Conservation (phyloP, 2,888 invertebrate species). For the Teinopalpus imperialis region DNA sequence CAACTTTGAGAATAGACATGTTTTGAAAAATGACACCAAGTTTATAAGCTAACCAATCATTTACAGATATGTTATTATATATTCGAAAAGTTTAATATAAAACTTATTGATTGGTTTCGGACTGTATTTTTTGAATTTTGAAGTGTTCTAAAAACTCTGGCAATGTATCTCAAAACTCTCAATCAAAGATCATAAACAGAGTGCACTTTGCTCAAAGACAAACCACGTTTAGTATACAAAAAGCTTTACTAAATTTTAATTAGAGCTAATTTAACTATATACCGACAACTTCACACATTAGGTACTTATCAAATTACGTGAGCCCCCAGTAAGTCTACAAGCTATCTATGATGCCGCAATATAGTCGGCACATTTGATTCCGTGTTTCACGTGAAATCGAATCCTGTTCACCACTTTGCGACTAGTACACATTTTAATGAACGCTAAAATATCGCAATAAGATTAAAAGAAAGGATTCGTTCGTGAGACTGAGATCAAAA, state of each 20-base stretch:
- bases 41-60: neutral
- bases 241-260: conserved; percentile 20
- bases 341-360: conserved; percentile 8
- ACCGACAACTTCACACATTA: conserved; percentile 21
- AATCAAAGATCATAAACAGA: conserved; percentile 4
- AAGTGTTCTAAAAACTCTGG: too few relatives aligned
- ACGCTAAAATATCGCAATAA: conserved; percentile 16
- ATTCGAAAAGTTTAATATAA: conserved; percentile 1
- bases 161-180: too few relatives aligned
- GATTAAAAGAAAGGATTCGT: conserved; percentile 23
- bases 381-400: conserved; percentile 7
- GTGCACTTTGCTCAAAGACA: conserved; percentile 1
- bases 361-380: conserved; percentile 4
- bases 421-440: conserved; percentile 12
- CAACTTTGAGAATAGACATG: neutral
- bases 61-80: conserved; percentile 3
- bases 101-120: too few relatives aligned
- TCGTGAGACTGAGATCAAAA: conserved; percentile 36
- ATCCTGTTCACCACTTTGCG: conserved; percentile 14
- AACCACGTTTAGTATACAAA: conserved; percentile 7
- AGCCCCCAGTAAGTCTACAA: conserved; percentile 17
- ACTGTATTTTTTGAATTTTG: too few relatives aligned
- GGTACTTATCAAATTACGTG: conserved; percentile 22
- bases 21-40: too few relatives aligned
- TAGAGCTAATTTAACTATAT: conserved; percentile 20